Conservation (phyloP, 2,797 vertebrate species). For the Pogoniulus pusillus region DNA sequence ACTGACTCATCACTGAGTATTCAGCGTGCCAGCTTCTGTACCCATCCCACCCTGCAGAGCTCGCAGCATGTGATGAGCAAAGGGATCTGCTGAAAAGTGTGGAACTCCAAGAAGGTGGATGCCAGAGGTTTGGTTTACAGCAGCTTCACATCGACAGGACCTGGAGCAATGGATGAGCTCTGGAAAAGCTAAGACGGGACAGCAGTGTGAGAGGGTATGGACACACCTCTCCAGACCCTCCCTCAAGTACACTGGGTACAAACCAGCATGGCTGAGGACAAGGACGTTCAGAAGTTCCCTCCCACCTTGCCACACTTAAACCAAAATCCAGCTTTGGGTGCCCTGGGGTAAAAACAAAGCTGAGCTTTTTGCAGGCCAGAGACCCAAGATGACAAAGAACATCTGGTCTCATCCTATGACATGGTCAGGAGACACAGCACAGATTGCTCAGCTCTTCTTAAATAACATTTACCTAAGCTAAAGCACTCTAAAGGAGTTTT, state of each 20-base stretch:
- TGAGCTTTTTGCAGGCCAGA: not conserved
- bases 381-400: not conserved
- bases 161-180: not conserved
- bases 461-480: not conserved
- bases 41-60: not conserved
- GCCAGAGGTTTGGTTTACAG: not conserved
- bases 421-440: not conserved
- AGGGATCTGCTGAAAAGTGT: not conserved
- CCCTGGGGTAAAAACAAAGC: not conserved
- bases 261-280: accelerated
- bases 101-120: not conserved
- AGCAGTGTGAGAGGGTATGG: accelerated
- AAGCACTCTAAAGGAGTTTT: not conserved
- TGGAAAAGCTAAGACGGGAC: not conserved
- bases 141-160: not conserved
- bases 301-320: accelerated
- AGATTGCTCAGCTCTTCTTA: not conserved
- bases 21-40: accelerated
- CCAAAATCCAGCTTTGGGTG: not conserved
- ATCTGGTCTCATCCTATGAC: not conserved
- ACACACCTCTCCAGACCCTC: not conserved
- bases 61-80: accelerated
- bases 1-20: accelerated
- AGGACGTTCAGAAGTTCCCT: not conserved
- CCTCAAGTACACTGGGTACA: not conserved